These are phyloP conservation scores for Metalampra italica DNA, from an alignment of 2,888 invertebrate genomes.

Conservation along the genomic window DNA sequence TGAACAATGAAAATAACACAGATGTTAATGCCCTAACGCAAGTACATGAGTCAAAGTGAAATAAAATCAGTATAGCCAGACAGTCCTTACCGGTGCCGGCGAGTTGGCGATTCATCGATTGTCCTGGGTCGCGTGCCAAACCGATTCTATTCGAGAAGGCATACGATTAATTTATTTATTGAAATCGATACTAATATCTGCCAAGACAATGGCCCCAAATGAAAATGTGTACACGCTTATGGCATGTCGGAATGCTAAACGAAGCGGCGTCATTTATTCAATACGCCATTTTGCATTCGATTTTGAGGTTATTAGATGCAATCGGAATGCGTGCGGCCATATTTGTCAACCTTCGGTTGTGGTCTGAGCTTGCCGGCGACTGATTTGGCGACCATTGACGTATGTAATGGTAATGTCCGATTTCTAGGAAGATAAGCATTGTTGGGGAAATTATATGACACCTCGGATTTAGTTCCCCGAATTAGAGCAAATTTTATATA, in stretches of 20 bases:
- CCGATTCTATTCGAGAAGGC: slow-evolving; percentile 64
- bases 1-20: slow-evolving; percentile 62
- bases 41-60: slow-evolving; percentile 66
- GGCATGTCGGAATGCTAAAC: slow-evolving; percentile 75
- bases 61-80: slow-evolving; percentile 57
- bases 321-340: slow-evolving; percentile 74
- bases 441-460: slow-evolving; percentile 44
- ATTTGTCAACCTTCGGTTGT: slow-evolving; percentile 52
- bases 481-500: not conserved
- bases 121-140: slow-evolving; percentile 73
- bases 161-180: slow-evolving; percentile 78
- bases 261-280: slow-evolving; percentile 73
- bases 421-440: slow-evolving; percentile 57
- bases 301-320: slow-evolving; percentile 78
- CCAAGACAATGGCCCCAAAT: slow-evolving; percentile 75
- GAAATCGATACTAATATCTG: slow-evolving; percentile 78
- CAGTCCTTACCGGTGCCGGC: slow-evolving; percentile 52
- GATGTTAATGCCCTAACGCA: slow-evolving; percentile 68
- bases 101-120: slow-evolving; percentile 64
- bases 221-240: slow-evolving; percentile 73
- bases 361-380: slow-evolving; percentile 49
- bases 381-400: slow-evolving; percentile 61
- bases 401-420: slow-evolving; percentile 49
- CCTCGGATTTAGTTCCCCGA: not conserved
- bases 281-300: slow-evolving; percentile 75